Percentiles rank a stretch among this genome's conserved stretches.
Conservation (phyloP, 2,888 invertebrate genomes). For the Drosophila demipolita region DNA sequence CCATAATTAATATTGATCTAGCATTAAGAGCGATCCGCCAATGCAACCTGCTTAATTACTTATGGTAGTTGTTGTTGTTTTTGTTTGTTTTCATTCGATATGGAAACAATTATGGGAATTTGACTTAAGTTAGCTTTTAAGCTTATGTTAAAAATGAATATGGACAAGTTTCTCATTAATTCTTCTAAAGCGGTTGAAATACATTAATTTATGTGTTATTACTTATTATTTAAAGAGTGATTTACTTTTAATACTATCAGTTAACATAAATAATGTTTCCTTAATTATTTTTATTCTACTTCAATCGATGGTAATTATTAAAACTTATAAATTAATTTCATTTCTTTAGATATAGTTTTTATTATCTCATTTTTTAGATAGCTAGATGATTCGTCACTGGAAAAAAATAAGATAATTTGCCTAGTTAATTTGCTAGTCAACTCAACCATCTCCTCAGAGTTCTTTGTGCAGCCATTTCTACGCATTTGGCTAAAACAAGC, state of each 20-base stretch:
- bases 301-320: too few relatives aligned
- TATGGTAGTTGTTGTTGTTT: slow-evolving; percentile 2
- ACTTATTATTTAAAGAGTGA: not conserved
- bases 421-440: not conserved
- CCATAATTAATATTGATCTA: slow-evolving; percentile 77
- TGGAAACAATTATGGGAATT: slow-evolving; percentile 28
- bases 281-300: too few relatives aligned
- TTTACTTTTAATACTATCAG: not conserved
- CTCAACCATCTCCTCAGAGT: not conserved
- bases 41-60: slow-evolving; percentile 25
- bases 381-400: not conserved
- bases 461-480: slow-evolving; percentile 2
- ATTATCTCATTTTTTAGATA: not conserved
- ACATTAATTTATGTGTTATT: not conserved
- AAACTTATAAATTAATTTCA: not conserved
- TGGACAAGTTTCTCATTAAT: not conserved
- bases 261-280: too few relatives aligned
- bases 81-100: not conserved
- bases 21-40: slow-evolving; percentile 40
- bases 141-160: not conserved
- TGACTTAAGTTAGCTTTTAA: not conserved
- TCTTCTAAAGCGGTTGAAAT: not conserved
- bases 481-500: slow-evolving; percentile 19
- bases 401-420: not conserved
- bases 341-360: not conserved